phyloP scores from a whole-genome alignment of 2,888 invertebrate genomes.

The Galerucella nymphaeae region DNA sequence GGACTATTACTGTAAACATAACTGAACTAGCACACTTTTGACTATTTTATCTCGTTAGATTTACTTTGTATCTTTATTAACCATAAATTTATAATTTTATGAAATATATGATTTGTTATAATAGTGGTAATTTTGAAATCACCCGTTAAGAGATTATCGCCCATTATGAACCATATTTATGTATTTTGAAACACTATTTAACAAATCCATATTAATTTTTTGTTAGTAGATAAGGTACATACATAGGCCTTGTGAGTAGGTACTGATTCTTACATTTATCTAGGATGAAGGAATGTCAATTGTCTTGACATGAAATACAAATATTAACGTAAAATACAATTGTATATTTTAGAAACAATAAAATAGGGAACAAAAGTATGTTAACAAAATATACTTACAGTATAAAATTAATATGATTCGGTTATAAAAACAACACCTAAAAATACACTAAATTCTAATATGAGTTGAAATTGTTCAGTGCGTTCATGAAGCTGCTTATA shows the following conservation, averaged over 20 bases:
- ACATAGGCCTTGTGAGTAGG: neutral
- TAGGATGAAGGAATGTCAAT: too few species aligned
- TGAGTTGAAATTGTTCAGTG: neutral
- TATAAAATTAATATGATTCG: neutral
- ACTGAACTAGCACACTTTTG: neutral
- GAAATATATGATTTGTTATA: conserved; percentile 30
- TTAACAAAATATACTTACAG: neutral
- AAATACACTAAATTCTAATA: neutral
- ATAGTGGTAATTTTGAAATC: conserved; percentile 31
- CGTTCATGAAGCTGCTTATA: neutral
- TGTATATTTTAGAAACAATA: neutral
- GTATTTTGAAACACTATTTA: conserved; percentile 10
- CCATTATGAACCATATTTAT: conserved; percentile 20
- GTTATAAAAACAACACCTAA: neutral
- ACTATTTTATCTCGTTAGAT: conserved; percentile 30
- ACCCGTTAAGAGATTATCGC: conserved; percentile 36
- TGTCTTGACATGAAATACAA: neutral
- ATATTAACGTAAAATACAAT: neutral
- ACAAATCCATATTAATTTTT: conserved; percentile 12
- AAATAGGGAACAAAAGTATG: neutral
- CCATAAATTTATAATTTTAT: conserved; percentile 33
- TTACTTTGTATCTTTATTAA: conserved; percentile 37
- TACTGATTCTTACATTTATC: too few species aligned
- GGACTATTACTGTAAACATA: neutral
- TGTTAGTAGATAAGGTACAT: neutral